Percentiles rank a stretch among this genome's conserved stretches.
These are phyloP conservation scores for Bergia puertoricense DNA, from an alignment of 92 coral and sea anemone species.

Conservation along the genomic window DNA sequence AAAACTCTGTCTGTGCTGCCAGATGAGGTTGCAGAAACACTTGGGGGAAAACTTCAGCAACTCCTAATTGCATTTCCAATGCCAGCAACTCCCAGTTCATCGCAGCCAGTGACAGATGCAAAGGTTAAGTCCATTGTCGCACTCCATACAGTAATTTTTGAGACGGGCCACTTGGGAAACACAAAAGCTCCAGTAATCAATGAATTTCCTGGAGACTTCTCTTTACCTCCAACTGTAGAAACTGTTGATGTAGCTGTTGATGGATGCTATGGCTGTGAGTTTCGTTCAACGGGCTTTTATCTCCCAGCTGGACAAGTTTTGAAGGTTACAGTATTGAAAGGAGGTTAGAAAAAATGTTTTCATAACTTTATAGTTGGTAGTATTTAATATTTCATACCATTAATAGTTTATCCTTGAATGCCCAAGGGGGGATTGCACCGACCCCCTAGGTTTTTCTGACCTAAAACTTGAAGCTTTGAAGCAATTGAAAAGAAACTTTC, in stretches of 20 bases:
- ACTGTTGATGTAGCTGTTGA: not conserved
- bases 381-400: too few relatives aligned
- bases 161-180: not conserved
- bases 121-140: not conserved
- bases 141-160: not conserved
- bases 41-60: not conserved
- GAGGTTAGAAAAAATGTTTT: slow-evolving; percentile 21
- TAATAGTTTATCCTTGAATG: too few relatives aligned
- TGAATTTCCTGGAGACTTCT: slow-evolving; percentile 34
- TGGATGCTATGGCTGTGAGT: slow-evolving; percentile 11
- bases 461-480: too few relatives aligned
- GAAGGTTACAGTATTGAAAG: slow-evolving; percentile 14
- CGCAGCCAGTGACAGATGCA: not conserved
- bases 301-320: slow-evolving; percentile 28
- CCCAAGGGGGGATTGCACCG: too few relatives aligned
- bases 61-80: not conserved
- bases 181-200: slow-evolving; percentile 14
- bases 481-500: too few relatives aligned
- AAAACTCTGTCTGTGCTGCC: slow-evolving; percentile 23
- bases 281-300: slow-evolving; percentile 32
- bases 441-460: too few relatives aligned
- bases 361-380: too few relatives aligned
- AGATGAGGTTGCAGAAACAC: not conserved
- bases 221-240: not conserved
- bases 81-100: not conserved